Evolutionary conservation across 2,888 invertebrate species (phyloP), one percentile per base, ranked within the genome.

Genomic region (Cheilosia impressa): DNA sequence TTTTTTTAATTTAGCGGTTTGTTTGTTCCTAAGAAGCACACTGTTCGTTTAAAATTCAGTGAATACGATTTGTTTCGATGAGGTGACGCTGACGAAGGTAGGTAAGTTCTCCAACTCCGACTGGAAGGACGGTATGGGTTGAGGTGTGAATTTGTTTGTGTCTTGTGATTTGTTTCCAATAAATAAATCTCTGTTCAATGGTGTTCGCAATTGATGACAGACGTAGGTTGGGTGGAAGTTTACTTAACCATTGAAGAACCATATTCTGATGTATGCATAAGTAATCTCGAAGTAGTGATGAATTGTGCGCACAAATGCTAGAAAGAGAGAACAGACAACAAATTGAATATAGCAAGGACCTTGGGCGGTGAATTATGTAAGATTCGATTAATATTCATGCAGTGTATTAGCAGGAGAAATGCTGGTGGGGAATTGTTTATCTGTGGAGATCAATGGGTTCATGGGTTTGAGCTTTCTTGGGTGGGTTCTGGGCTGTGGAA

Each of bases 161-260:
- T 41, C 55, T 45, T 50, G 34, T 65, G 13, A 68, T 31, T 34
- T 60, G 13, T 57, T 62, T 65, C 58, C 22, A 58, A 41, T 60
- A 77, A 60, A 45, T 77, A 77, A 38, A 60, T 63, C 57, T 57
- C 78, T 63, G 78, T 58, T 79, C 65, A 63, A 58, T 72, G 63
- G 57, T 65, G 9, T 57, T 57, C 53, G 57, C 63, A 57, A 47
- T 52, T 79, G 50, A 72, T 72, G 71, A 45, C 65, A 60, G 79
- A 38, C 58, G 45, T 60, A 45, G 43, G 57, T 60, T 58, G 58
- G 65, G 27, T 60, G 71, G 31, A 45, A 24, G 50, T 60, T 50
- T 41, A 24, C 22, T 66, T 79, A 79, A 38, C 71, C 79, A 34
- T 72, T 72, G 43, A 79, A 79, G 58, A 79, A 53, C 79, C 79